Conservation (phyloP, 2,113 vertebrate genomes). For the Chinchilla lanigera region DNA sequence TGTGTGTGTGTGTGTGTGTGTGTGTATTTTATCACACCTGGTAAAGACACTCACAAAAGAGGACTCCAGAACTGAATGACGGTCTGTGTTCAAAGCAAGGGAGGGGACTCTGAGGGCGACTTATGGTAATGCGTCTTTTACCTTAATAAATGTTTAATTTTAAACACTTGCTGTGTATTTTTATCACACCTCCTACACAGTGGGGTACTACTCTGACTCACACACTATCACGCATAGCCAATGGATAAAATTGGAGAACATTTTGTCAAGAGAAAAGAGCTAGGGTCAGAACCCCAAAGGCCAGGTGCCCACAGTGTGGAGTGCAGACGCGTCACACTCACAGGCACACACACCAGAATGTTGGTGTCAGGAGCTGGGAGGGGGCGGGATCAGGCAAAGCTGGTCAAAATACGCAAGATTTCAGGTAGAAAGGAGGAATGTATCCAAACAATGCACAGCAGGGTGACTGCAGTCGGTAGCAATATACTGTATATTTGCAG, state of each 20-base stretch:
- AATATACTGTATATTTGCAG: not conserved
- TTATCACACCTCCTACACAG: not conserved
- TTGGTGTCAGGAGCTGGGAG: not conserved
- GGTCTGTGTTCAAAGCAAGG: not conserved
- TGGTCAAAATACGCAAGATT: not conserved
- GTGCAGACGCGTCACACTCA: not conserved
- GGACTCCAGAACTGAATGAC: not conserved
- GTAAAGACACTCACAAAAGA: not conserved
- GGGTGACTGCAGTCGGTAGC: not conserved
- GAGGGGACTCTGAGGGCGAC: not conserved
- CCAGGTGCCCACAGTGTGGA: not conserved
- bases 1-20: too few species aligned
- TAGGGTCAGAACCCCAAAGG: not conserved
- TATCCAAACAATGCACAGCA: not conserved
- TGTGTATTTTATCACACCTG: not conserved
- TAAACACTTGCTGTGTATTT: not conserved
- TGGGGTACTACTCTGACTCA: too few species aligned
- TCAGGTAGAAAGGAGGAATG: not conserved
- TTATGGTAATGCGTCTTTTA: not conserved
- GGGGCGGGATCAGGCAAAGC: not conserved
- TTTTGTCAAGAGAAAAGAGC: not conserved
- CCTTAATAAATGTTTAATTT: not conserved
- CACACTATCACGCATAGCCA: not conserved
- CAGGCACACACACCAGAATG: not conserved
- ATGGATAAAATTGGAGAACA: not conserved